phyloP scores from a whole-genome alignment of 2,797 vertebrate species.

The Anisognathus igniventris region DNA sequence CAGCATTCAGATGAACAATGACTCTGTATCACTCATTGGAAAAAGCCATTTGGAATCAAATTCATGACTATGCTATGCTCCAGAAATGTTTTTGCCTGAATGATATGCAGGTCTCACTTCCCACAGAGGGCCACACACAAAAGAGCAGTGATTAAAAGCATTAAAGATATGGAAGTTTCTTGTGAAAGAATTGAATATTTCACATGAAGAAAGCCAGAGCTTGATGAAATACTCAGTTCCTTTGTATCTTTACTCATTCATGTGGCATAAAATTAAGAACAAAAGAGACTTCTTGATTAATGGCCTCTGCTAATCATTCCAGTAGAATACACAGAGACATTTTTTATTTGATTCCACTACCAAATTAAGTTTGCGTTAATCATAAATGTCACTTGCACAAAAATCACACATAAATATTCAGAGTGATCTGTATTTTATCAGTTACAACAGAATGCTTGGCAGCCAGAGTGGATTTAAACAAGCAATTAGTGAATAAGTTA shows the following conservation, averaged over 20 bases:
- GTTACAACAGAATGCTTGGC: slow-evolving; percentile 60
- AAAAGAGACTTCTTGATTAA: slow-evolving; percentile 69
- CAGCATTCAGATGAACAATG: neutral
- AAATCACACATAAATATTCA: slow-evolving; percentile 65
- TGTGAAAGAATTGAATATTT: slow-evolving; percentile 36
- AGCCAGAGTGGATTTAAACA: slow-evolving; percentile 65
- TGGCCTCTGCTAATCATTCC: slow-evolving; percentile 68
- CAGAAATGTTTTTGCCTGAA: neutral
- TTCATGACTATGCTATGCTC: neutral
- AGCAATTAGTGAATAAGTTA: slow-evolving; percentile 71
- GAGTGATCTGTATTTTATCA: slow-evolving; percentile 73
- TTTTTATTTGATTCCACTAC: slow-evolving; percentile 64
- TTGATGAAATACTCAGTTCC: slow-evolving; percentile 33
- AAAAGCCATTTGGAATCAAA: neutral
- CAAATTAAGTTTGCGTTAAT: slow-evolving; percentile 73
- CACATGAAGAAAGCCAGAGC: slow-evolving; percentile 5
- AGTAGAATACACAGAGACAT: slow-evolving; percentile 53
- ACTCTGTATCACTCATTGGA: neutral
- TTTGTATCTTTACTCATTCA: slow-evolving; percentile 53
- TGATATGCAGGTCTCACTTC: neutral
- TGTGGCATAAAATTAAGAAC: slow-evolving; percentile 61
- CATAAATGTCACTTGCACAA: slow-evolving; percentile 65
- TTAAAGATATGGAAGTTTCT: neutral
- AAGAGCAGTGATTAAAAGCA: slow-evolving; percentile 12
- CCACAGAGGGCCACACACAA: neutral